Base-by-base conservation (phyloP, 2,113 vertebrate species). In the Fregetta grallaria region DNA sequence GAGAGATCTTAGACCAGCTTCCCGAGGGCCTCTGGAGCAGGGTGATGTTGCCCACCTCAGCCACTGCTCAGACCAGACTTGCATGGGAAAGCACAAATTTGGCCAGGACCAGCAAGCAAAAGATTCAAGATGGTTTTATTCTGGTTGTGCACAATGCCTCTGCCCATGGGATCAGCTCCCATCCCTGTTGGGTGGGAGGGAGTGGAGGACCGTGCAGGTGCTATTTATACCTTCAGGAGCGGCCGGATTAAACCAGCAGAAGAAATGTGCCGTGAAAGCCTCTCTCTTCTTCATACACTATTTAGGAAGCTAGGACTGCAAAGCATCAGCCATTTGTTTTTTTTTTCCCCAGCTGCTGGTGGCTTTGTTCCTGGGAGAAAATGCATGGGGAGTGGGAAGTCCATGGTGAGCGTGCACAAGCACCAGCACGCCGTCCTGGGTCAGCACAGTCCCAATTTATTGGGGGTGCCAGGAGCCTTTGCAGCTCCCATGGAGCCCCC, bases 351-450 rank as follows among this genome's bases (percentile, higher is more conserved):
- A 13, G 22, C 0, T 88, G 11, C 12, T 22, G 30, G 36, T 47
- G 55, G 26, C 26, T 40, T 88, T 78, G 45, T 14, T 74, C 29
- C 36, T 50, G 20, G 59, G 9, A 47, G 9, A 40, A 56, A 36
- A 66, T 7, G 11, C 22, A 6, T 6, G 42, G 42, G 44, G 40
- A 88, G 21, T 0, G 4, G 47, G 22, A 36, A 30, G 4, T 6
- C 73, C 73, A 10, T 1, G 27, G 44, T 25, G 18, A 50, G 17
- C 1, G 1, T 27, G 14, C 15, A 20, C 42, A 16, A 58, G 44
- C 2, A 1, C 34, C n/a, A 30, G 29, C 18, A 16, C 27, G 11
- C 30, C 1, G 1, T n/a, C 47, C 45, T 13, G 30, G 52, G 45
- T 9, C 45, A 53, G 67, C 38, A 53, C 52, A 67, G 45, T 8